A percentile compares a stretch with the other conserved stretches of the same genome.
These are phyloP conservation scores for Ephydatia muelleri DNA, from an alignment of 37 sponge, comb jelly and placozoan species.

Conservation along the genomic window DNA sequence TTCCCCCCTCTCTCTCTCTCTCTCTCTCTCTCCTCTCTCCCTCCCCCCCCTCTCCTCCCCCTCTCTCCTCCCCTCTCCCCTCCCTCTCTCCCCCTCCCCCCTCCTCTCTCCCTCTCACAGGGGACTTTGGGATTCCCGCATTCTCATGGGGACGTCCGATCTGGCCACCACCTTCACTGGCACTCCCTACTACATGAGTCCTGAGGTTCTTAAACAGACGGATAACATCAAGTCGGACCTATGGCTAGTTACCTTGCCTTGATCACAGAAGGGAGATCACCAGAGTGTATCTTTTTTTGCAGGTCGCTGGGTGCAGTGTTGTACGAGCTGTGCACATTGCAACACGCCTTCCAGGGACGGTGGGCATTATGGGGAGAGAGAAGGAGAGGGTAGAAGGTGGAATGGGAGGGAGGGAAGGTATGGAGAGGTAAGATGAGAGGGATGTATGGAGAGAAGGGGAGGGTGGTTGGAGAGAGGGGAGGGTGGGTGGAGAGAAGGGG, in stretches of 20 bases:
- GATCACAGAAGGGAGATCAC: neutral
- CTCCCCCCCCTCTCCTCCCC: neutral
- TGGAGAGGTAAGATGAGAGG: neutral
- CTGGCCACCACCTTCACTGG: conserved; percentile 97
- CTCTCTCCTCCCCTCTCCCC: neutral
- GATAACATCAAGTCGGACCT: conserved; percentile 96
- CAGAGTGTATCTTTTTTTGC: neutral
- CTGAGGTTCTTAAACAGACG: conserved; percentile 97
- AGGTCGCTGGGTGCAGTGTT: conserved; percentile 94
- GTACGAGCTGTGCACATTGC: conserved; percentile 90
- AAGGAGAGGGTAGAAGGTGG: neutral
- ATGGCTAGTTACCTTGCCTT: conserved; percentile 57
- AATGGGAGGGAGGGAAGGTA: neutral
- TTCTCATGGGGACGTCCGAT: conserved; percentile 89
- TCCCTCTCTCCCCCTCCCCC: neutral
- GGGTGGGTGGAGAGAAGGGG: too few relatives aligned
- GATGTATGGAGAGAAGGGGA: neutral
- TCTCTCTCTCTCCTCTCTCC: conserved; percentile 27
- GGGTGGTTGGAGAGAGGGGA: too few relatives aligned
- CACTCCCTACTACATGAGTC: conserved; percentile 99
- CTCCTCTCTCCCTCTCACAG: conserved; percentile 22
- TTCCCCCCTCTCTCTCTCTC: conserved; percentile 24
- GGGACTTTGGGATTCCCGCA: conserved; percentile 98
- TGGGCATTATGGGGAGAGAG: conserved; percentile 20
- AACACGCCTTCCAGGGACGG: conserved; percentile 86